Evolutionary conservation across 2,888 invertebrate species (phyloP).

Genomic region (Apocheima hispidaria): DNA sequence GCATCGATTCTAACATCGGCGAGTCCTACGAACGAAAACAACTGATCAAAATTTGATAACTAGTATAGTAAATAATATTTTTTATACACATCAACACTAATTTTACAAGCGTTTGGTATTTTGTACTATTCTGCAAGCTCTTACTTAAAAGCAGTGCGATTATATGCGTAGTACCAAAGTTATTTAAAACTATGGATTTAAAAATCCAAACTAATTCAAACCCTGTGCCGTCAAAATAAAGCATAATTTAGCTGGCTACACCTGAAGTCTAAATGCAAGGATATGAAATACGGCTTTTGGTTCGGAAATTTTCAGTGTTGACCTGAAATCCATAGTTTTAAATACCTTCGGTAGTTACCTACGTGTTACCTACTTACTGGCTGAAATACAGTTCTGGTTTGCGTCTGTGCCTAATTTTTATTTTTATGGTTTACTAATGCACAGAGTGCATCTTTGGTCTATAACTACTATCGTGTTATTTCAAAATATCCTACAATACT

Average conservation of each 20-base stretch:
- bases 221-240: too few relatives aligned
- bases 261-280: too few relatives aligned
- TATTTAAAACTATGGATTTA: too few relatives aligned
- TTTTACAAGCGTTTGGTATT: slow-evolving; percentile 20
- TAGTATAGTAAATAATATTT: slow-evolving; percentile 18
- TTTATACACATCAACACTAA: slow-evolving; percentile 35
- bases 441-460: slow-evolving; percentile 12
- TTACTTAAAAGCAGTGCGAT: slow-evolving; percentile 27
- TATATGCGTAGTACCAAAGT: too few relatives aligned
- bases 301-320: too few relatives aligned
- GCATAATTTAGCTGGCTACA: too few relatives aligned
- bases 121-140: slow-evolving; percentile 18
- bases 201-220: too few relatives aligned
- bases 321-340: too few relatives aligned
- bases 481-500: neutral
- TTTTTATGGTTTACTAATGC: slow-evolving; percentile 10
- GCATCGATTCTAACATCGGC: slow-evolving; percentile 77
- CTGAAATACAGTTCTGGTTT: neutral
- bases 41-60: slow-evolving; percentile 7
- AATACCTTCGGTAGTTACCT: too few relatives aligned
- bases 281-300: too few relatives aligned
- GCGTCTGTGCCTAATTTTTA: neutral
- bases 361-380: neutral
- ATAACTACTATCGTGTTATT: neutral
- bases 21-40: slow-evolving; percentile 68